Percentiles rank a stretch among this genome's conserved stretches.
Conservation (phyloP, 2,888 invertebrate species). For the Tinea semifulvella region DNA sequence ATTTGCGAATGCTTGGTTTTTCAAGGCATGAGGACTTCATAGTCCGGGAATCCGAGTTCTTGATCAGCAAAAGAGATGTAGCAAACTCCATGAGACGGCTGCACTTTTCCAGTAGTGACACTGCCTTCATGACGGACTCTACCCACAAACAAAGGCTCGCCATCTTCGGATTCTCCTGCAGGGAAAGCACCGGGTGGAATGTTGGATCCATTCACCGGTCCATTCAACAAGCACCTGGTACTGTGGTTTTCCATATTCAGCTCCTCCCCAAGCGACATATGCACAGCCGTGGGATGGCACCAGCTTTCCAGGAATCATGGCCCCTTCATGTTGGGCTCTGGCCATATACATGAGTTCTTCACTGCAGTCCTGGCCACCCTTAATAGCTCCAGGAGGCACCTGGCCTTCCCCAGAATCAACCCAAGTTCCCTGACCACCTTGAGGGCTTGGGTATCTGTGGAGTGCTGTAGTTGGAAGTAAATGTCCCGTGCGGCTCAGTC, state of each 20-base stretch:
- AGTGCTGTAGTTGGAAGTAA: too few species aligned
- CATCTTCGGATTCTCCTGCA: conserved; percentile 77
- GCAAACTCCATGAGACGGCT: conserved; percentile 81
- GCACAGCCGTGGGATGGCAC: conserved; percentile 79
- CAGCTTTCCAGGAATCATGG: conserved; percentile 82
- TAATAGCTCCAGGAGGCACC: conserved; percentile 76
- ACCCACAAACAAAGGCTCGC: conserved; percentile 82
- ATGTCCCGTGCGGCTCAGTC: too few species aligned
- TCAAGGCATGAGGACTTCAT: conserved; percentile 76
- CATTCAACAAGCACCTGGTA: conserved; percentile 72
- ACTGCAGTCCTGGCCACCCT: conserved; percentile 67
- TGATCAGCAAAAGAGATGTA: conserved; percentile 86
- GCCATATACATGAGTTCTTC: conserved; percentile 73
- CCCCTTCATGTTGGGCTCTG: conserved; percentile 80
- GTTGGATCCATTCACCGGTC: conserved; percentile 71
- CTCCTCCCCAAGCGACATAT: conserved; percentile 85
- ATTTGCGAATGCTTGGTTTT: too few species aligned
- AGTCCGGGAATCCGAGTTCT: conserved; percentile 82
- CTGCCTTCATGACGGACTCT: conserved; percentile 81
- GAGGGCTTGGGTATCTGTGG: conserved; percentile 5
- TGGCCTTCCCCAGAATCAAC: conserved; percentile 68
- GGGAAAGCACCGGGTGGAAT: conserved; percentile 80
- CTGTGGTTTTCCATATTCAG: conserved; percentile 76
- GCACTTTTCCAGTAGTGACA: conserved; percentile 83
- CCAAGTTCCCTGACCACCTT: conserved; percentile 55